Conservation (phyloP, 1,140 invertebrate species). For the Drosophila nebulosa region DNA sequence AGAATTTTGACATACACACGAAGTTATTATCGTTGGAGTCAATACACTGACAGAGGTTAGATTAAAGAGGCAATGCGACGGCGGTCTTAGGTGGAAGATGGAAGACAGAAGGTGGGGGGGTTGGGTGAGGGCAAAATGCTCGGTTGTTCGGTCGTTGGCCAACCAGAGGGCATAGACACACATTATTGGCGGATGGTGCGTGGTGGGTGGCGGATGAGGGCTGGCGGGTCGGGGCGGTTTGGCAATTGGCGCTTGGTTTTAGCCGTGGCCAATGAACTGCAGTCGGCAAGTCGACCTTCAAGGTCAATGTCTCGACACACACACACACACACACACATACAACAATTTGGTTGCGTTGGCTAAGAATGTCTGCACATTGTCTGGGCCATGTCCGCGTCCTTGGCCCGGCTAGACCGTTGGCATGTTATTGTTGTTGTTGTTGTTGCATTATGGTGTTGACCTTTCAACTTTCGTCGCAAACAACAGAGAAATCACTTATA, state of each 20-base stretch:
- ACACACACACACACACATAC: slow-evolving; percentile 1
- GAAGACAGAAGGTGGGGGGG: not conserved
- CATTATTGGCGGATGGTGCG: slow-evolving; percentile 8
- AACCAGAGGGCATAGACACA: slow-evolving; percentile 40
- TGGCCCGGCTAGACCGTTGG: not conserved
- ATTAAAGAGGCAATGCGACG: slow-evolving; percentile 3
- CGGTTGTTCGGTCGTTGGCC: slow-evolving; percentile 18
- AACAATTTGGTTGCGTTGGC: not conserved
- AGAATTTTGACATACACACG: not conserved
- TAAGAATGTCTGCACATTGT: not conserved
- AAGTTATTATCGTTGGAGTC: slow-evolving; percentile 33
- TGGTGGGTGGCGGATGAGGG: not conserved
- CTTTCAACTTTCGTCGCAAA: not conserved
- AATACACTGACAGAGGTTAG: slow-evolving; percentile 34
- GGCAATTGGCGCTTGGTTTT: not conserved
- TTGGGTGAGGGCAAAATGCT: not conserved
- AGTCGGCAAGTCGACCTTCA: slow-evolving; percentile 26
- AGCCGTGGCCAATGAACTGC: slow-evolving; percentile 22
- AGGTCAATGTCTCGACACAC: slow-evolving; percentile 42
- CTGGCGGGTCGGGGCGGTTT: not conserved
- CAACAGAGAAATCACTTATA: not conserved
- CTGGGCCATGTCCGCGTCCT: not conserved
- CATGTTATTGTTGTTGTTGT: not conserved
- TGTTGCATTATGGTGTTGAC: not conserved
- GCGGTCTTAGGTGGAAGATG: not conserved